Evolutionary conservation across 2,113 vertebrate species (phyloP).

Genomic region (Leiothrix lutea): DNA sequence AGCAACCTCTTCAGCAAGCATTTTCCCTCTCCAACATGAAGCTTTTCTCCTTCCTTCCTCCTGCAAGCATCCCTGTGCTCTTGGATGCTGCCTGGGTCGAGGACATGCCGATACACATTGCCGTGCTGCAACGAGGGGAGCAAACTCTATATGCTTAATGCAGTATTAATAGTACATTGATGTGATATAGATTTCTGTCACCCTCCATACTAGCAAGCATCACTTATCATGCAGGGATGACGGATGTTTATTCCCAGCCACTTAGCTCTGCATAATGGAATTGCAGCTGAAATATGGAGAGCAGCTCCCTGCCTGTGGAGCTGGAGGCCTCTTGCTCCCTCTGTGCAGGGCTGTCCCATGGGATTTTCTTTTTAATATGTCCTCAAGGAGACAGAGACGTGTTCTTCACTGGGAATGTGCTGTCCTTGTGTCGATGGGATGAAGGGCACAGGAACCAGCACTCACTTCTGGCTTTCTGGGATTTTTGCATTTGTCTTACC

Average conservation of each 20-base stretch:
- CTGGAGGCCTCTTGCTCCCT: background rate
- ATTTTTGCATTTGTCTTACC: background rate
- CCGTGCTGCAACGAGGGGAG: slow-evolving; percentile 1
- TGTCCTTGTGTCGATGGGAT: rapidly evolving
- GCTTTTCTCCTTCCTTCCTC: background rate
- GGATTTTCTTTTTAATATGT: background rate
- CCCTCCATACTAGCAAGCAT: slow-evolving; percentile 69
- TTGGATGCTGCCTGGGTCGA: background rate
- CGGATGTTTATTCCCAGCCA: slow-evolving; percentile 68
- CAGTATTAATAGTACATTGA: slow-evolving; percentile 72
- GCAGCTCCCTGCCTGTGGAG: slow-evolving; percentile 7
- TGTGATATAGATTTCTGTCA: slow-evolving; percentile 75
- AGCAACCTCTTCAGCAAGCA: background rate
- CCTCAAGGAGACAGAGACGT: background rate
- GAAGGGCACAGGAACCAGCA: background rate
- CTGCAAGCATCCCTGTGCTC: background rate
- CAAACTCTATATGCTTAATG: slow-evolving; percentile 52
- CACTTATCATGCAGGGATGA: slow-evolving; percentile 66
- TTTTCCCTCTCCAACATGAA: background rate
- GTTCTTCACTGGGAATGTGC: background rate
- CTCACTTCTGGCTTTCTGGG: background rate
- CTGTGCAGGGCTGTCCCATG: background rate
- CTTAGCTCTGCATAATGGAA: slow-evolving; percentile 70
- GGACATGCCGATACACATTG: background rate
- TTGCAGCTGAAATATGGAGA: slow-evolving; percentile 70